Evolutionary conservation across 2,113 vertebrate genomes (phyloP).

Genomic region (Mustelus asterias): DNA sequence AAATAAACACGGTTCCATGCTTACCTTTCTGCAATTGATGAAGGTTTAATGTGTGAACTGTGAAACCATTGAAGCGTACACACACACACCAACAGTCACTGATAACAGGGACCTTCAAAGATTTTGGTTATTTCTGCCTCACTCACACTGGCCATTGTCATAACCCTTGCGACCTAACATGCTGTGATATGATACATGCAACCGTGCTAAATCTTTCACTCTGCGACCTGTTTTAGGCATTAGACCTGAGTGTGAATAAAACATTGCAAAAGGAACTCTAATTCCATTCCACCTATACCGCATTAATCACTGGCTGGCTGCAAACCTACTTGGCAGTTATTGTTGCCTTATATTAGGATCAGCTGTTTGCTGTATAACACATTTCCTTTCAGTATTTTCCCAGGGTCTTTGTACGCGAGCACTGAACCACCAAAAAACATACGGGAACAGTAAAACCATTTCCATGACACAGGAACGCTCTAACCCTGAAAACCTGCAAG

Average conservation of each 20-base stretch:
- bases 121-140: constrained; percentile 41
- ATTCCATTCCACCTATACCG: not conserved
- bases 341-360: not conserved
- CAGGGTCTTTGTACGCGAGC: not conserved
- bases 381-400: not conserved
- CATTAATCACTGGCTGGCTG: not conserved
- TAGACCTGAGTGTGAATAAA: not conserved
- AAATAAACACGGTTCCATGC: constrained; percentile 54
- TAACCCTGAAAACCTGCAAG: not conserved
- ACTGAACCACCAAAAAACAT: not conserved
- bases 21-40: constrained; percentile 54
- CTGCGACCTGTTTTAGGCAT: not conserved
- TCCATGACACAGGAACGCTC: not conserved
- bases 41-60: constrained; percentile 52
- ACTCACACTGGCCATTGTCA: not conserved
- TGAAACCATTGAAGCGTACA: constrained; percentile 47
- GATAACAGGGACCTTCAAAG: constrained; percentile 43
- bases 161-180: constrained; percentile 1
- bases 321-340: not conserved
- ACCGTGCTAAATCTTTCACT: not conserved
- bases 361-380: not conserved
- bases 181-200: not conserved
- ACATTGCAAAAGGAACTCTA: not conserved
- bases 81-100: constrained; percentile 44
- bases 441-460: not conserved